Evolutionary conservation across 2,113 vertebrate genomes (phyloP).

Genomic region (Choloepus hoffmanni): DNA sequence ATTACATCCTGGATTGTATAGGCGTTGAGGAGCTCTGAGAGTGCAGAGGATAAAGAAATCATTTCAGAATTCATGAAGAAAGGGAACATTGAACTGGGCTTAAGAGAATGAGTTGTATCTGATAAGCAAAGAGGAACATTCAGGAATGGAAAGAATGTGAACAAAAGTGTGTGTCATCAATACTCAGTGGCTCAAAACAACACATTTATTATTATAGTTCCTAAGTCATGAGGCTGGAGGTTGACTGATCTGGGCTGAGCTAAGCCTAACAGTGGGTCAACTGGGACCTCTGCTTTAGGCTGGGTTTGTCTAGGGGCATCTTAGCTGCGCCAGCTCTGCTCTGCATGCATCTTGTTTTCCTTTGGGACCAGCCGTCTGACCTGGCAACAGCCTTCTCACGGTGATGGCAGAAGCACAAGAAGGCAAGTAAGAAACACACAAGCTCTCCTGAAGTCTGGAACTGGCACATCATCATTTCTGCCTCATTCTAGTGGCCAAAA

Average conservation of each 20-base stretch:
- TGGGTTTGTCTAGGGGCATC: neutral
- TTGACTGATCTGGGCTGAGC: neutral
- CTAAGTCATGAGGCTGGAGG: neutral
- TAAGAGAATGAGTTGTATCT: neutral
- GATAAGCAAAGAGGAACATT: neutral
- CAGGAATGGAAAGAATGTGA: neutral
- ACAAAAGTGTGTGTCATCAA: neutral
- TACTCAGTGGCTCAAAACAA: neutral
- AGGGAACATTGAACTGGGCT: neutral
- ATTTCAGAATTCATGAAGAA: neutral
- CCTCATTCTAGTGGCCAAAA: neutral
- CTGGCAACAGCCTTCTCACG: neutral
- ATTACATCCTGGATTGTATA: neutral
- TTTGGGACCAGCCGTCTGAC: neutral
- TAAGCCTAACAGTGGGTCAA: neutral
- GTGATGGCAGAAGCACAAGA: neutral
- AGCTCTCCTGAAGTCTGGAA: neutral
- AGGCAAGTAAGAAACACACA: neutral
- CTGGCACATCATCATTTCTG: neutral
- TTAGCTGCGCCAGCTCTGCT: neutral
- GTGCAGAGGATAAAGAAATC: neutral
- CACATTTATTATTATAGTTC: neutral
- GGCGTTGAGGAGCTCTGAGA: neutral
- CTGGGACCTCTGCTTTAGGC: neutral
- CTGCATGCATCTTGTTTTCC: neutral